A percentile compares a stretch with the other conserved stretches of the same genome.
Evolutionary conservation across 2,113 vertebrate genomes (phyloP).

Genomic region (Pagrus major): DNA sequence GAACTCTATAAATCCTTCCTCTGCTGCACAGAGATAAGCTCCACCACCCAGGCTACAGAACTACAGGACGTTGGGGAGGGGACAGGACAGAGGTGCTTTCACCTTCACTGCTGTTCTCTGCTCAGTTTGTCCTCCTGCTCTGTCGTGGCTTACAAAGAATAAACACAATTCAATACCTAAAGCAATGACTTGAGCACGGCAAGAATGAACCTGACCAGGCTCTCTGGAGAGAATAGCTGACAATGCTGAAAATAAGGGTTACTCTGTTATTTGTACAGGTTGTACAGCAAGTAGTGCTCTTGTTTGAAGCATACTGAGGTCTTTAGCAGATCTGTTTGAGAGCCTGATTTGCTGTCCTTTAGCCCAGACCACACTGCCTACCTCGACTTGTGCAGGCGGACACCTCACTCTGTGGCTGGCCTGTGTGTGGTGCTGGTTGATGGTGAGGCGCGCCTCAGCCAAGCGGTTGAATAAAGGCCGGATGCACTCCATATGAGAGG

Average conservation of each 20-base stretch:
- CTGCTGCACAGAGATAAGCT: constrained; percentile 28
- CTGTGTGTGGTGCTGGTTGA: too few relatives aligned
- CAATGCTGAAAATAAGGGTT: background rate
- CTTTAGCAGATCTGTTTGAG: background rate
- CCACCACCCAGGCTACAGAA: background rate
- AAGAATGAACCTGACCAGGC: background rate
- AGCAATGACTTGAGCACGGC: background rate
- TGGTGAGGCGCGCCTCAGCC: too few relatives aligned
- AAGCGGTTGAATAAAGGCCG: too few relatives aligned
- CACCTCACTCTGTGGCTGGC: too few relatives aligned
- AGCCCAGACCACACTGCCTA: too few relatives aligned
- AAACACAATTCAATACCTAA: background rate
- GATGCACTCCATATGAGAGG: too few relatives aligned
- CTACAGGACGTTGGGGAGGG: background rate
- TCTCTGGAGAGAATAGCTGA: background rate
- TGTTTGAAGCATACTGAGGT: background rate
- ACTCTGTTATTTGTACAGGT: background rate
- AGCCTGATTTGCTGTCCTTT: background rate
- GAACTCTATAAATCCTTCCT: constrained; percentile 27
- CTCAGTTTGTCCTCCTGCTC: background rate
- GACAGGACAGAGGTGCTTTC: background rate
- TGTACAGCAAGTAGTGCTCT: too few relatives aligned
- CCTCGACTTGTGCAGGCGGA: too few relatives aligned
- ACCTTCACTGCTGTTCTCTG: background rate
- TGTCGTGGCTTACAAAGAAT: background rate